Evolutionary conservation across 2,797 vertebrate genomes (phyloP).

Genomic region (Aselliscus stoliczkanus): DNA sequence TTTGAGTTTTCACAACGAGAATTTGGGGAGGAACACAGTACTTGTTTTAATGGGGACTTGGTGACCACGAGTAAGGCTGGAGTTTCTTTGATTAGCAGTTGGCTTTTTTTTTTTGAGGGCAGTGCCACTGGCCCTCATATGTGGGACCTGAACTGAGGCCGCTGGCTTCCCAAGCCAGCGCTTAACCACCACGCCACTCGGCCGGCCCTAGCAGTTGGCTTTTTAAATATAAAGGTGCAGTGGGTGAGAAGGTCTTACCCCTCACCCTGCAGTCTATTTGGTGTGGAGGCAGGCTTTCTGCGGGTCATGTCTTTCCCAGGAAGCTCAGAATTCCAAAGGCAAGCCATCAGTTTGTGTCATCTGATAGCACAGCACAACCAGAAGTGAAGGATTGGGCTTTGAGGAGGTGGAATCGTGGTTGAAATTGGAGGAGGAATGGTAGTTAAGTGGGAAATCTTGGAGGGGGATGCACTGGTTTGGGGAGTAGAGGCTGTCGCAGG

Average conservation of each 20-base stretch:
- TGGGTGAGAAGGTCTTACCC: not conserved
- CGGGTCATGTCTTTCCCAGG: not conserved
- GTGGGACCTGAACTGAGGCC: no score
- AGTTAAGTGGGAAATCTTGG: not conserved
- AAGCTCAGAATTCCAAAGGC: not conserved
- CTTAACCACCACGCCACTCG: no score
- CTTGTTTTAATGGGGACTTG: not conserved
- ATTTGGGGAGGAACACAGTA: not conserved
- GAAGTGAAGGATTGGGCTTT: not conserved
- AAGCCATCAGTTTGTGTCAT: not conserved
- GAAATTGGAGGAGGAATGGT: not conserved
- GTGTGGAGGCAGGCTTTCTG: not conserved
- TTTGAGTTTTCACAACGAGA: not conserved
- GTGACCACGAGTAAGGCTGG: not conserved
- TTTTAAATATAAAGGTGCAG: not conserved
- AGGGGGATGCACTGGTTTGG: not conserved
- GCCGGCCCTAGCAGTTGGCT: not conserved
- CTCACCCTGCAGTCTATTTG: rapidly evolving
- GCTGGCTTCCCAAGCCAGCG: no score
- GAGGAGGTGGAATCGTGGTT: not conserved
- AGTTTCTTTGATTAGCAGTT: not conserved
- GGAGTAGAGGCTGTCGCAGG: not conserved
- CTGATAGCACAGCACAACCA: not conserved
- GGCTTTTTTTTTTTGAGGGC: no score
- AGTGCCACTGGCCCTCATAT: no score